Percentiles rank a stretch among this genome's conserved stretches.
phyloP scores from a whole-genome alignment of 1,140 invertebrate genomes.

The Tenebrio molitor region DNA sequence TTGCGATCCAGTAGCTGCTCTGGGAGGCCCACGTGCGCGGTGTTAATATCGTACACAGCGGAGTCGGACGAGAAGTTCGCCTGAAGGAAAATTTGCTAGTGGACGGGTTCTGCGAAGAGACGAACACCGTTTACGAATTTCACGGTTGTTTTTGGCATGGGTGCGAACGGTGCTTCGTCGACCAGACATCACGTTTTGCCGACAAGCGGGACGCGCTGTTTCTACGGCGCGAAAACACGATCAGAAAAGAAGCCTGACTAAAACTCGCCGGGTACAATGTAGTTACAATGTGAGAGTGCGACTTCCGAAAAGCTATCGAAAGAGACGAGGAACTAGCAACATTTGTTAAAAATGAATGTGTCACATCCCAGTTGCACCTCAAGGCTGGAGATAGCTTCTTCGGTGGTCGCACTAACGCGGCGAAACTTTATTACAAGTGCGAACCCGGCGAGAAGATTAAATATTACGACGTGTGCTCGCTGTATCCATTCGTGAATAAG shows the following conservation, averaged over 20 bases:
- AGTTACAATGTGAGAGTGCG: slow-evolving; percentile 6
- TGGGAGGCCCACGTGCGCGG: not conserved
- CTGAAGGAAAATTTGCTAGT: not conserved
- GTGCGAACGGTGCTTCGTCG: slow-evolving; percentile 2
- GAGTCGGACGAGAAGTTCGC: not conserved
- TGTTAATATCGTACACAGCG: not conserved
- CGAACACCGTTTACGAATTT: slow-evolving; percentile 6
- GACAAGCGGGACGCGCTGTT: not conserved
- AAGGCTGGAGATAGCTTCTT: not conserved
- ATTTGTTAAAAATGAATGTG: not conserved
- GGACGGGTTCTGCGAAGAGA: not conserved
- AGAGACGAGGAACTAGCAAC: not conserved
- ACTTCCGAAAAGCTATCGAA: not conserved
- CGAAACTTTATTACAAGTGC: slow-evolving; percentile 17
- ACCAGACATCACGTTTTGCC: not conserved
- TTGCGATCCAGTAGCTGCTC: not conserved
- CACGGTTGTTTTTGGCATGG: not conserved
- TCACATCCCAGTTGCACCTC: not conserved
- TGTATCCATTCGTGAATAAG: slow-evolving; percentile 63
- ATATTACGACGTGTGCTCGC: slow-evolving; percentile 64
- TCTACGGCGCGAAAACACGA: not conserved
- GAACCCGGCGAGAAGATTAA: slow-evolving; percentile 60
- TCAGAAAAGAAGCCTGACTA: not conserved
- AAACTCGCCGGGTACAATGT: not conserved
- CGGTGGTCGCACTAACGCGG: slow-evolving; percentile 14